Evolutionary conservation across 30 jellyfish, hydroid and myxozoan species (phyloP).

Genomic region (Rhopilema esculentum): DNA sequence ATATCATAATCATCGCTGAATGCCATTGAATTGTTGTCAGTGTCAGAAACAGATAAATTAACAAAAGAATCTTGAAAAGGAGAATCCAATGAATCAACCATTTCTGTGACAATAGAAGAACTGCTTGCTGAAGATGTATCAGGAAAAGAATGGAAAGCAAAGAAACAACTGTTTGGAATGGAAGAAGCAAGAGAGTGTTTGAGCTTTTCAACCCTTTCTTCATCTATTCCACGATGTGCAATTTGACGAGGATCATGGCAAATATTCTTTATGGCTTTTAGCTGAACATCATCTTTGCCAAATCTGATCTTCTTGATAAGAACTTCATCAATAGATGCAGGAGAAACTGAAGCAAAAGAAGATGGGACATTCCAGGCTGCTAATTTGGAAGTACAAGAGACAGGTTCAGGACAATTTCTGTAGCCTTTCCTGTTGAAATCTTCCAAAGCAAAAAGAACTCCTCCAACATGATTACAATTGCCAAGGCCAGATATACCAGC

Average conservation of each 20-base stretch:
- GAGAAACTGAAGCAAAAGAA: conserved; percentile 22
- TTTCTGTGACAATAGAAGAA: conserved; percentile 16
- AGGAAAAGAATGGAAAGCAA: conserved; percentile 44
- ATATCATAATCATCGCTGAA: conserved; percentile 37
- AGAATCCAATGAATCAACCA: conserved; percentile 16
- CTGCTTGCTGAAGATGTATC: conserved; percentile 9
- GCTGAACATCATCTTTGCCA: conserved; percentile 22
- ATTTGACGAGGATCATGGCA: conserved; percentile 31
- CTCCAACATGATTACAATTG: conserved; percentile 50
- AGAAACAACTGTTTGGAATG: conserved; percentile 30
- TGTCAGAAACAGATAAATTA: conserved; percentile 8
- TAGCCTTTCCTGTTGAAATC: conserved; percentile 51
- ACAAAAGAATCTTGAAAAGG: conserved; percentile 34
- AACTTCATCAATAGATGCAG: conserved; percentile 43
- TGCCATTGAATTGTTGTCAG: conserved; percentile 27
- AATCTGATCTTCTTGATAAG: conserved; percentile 21
- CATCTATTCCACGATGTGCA: conserved; percentile 1
- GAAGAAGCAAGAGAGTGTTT: conserved; percentile 23
- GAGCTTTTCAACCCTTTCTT: conserved; percentile 26
- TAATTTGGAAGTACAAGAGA: conserved; percentile 42
- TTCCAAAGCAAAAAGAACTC: conserved; percentile 57
- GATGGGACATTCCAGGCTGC: conserved; percentile 58
- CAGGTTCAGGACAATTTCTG: conserved; percentile 18
- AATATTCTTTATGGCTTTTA: background rate
- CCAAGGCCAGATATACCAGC: conserved; percentile 42